A percentile compares a stretch with the other conserved stretches of the same genome.
These are phyloP conservation scores for human DNA, from an alignment of 2,113 vertebrate species.

Conservation along the genomic window DNA sequence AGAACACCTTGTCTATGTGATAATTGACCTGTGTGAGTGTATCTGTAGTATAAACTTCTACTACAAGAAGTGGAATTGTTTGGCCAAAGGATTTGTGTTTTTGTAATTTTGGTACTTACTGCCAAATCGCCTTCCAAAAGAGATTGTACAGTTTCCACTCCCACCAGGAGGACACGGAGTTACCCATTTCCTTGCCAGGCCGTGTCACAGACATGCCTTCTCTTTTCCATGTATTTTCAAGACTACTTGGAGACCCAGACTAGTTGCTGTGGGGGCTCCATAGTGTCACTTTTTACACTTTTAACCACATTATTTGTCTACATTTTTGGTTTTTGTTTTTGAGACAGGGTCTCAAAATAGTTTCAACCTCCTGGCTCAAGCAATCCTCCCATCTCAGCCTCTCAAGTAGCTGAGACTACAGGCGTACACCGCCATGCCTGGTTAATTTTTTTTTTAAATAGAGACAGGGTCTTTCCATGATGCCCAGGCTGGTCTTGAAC, in stretches of 20 bases:
- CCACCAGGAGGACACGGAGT: background rate
- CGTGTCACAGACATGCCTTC: background rate
- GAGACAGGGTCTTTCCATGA: too few species aligned
- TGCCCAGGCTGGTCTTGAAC: too few species aligned
- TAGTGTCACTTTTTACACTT: background rate
- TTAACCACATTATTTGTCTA: background rate
- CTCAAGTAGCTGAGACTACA: too few species aligned
- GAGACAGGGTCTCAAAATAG: too few species aligned
- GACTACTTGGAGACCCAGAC: background rate
- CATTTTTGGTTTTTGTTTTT: too few species aligned
- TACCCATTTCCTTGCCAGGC: background rate
- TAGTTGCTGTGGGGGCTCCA: background rate
- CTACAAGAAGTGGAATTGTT: background rate
- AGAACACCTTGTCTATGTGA: background rate
- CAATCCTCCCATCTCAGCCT: too few species aligned
- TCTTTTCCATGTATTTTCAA: background rate
- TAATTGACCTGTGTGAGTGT: background rate
- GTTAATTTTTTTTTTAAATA: too few species aligned
- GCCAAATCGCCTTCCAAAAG: slow-evolving; percentile 47
- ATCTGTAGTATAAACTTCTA: slow-evolving; percentile 20
- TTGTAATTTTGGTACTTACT: slow-evolving; percentile 15
- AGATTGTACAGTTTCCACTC: slow-evolving; percentile 28
- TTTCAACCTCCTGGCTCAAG: too few species aligned
- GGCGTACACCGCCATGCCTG: too few species aligned
- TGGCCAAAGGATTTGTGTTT: slow-evolving; percentile 47